phyloP scores from a whole-genome alignment of 2,888 invertebrate species.

The Nasonovia ribisnigri region DNA sequence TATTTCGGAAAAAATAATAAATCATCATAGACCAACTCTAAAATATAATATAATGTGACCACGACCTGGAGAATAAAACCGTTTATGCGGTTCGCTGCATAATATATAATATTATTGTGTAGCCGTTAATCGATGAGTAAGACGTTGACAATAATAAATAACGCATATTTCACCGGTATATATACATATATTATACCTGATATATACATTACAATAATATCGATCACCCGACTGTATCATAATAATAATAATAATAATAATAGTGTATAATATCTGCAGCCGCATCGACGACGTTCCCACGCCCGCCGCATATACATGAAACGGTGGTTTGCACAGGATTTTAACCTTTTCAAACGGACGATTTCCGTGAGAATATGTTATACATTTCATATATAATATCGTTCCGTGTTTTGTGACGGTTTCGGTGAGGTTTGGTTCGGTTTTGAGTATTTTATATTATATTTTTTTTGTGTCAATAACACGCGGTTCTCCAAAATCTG shows the following conservation, averaged over 20 bases:
- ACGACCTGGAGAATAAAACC: background rate
- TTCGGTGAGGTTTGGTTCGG: background rate
- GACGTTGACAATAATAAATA: background rate
- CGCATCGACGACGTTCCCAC: background rate
- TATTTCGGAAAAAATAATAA: no score
- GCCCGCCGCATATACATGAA: background rate
- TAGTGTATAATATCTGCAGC: background rate
- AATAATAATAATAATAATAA: background rate
- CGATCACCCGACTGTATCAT: background rate
- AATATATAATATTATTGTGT: background rate
- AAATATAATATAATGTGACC: background rate
- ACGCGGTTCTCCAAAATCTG: background rate
- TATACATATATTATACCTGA: no score
- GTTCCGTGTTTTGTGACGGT: background rate
- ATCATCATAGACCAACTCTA: background rate
- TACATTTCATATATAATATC: background rate
- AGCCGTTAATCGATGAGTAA: background rate
- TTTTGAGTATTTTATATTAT: background rate
- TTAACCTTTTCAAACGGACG: constrained; percentile 35
- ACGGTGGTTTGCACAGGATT: constrained; percentile 50
- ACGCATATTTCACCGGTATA: background rate
- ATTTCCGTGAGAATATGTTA: constrained; percentile 26
- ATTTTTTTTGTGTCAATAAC: background rate
- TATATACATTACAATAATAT: background rate
- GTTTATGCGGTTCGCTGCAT: background rate